These are phyloP conservation scores for Lonchura striata DNA, from an alignment of 2,113 vertebrate species.

Conservation along the genomic window DNA sequence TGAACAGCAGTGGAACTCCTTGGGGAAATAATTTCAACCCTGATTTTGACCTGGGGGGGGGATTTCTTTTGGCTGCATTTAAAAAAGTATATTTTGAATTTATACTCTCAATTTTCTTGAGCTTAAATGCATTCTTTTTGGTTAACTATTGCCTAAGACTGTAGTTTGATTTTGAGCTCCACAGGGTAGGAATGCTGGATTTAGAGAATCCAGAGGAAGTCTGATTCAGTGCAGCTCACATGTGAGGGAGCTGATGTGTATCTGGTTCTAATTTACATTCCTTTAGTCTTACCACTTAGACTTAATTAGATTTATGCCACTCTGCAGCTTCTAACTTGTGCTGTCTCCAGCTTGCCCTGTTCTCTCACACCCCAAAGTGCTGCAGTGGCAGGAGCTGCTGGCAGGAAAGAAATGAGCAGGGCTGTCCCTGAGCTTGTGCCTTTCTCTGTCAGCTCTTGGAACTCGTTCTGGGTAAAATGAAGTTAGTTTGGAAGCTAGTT, in stretches of 20 bases:
- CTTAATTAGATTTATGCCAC: constrained; percentile 46
- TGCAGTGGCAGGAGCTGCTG: neutral
- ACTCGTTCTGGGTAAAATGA: neutral
- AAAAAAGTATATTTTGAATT: neutral
- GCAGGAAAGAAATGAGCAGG: neutral
- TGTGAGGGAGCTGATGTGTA: neutral
- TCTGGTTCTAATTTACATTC: constrained; percentile 55
- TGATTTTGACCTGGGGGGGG: neutral
- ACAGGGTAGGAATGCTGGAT: neutral
- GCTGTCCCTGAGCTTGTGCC: neutral
- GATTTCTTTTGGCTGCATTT: neutral
- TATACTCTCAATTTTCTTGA: neutral
- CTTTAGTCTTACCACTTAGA: constrained; percentile 15
- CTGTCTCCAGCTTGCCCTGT: neutral
- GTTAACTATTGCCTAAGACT: neutral
- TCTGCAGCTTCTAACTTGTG: neutral
- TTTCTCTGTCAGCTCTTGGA: neutral
- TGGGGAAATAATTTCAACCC: neutral
- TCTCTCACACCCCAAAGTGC: neutral
- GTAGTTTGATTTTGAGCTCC: neutral
- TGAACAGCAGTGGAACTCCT: neutral
- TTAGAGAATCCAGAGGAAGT: neutral
- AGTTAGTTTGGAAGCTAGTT: neutral
- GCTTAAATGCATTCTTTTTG: neutral
- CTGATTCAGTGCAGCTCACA: neutral